phyloP scores from a whole-genome alignment of 2,888 invertebrate species.

The Graphium colonna region DNA sequence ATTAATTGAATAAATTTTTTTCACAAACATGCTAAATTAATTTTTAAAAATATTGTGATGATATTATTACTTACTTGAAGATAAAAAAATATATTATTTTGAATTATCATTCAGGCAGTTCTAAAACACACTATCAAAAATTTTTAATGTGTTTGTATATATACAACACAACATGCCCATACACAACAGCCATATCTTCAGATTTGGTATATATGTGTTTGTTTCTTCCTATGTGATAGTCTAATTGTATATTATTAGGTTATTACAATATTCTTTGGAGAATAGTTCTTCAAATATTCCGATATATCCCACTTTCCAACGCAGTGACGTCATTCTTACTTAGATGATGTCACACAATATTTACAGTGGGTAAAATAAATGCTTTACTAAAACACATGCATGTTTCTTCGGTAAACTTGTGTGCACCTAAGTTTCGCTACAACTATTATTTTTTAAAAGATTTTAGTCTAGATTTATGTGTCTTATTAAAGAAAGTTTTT shows the following conservation, averaged over 20 bases:
- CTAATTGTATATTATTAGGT: not conserved
- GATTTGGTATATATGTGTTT: not conserved
- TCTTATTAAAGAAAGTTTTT: not conserved
- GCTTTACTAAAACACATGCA: conserved; percentile 65
- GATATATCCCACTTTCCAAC: conserved; percentile 37
- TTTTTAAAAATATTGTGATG: not conserved
- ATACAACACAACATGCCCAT: conserved; percentile 1
- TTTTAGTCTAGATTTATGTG: not conserved
- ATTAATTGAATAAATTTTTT: not conserved
- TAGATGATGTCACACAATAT: conserved; percentile 27
- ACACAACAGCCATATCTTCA: not conserved
- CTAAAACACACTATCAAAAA: conserved; percentile 18
- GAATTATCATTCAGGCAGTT: no score
- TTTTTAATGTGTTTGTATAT: not conserved
- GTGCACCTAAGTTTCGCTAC: conserved; percentile 40
- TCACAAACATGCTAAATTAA: not conserved
- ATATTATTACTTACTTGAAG: not conserved
- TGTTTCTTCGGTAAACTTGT: conserved; percentile 50
- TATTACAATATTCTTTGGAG: not conserved
- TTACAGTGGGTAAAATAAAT: conserved; percentile 46
- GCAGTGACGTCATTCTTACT: conserved; percentile 31
- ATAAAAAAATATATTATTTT: conserved; percentile 7
- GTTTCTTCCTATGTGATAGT: not conserved
- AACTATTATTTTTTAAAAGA: no score
- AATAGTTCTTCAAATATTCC: not conserved